These are phyloP conservation scores for Mechanitis messenoides DNA, from an alignment of 2,888 invertebrate species.

Conservation along the genomic window DNA sequence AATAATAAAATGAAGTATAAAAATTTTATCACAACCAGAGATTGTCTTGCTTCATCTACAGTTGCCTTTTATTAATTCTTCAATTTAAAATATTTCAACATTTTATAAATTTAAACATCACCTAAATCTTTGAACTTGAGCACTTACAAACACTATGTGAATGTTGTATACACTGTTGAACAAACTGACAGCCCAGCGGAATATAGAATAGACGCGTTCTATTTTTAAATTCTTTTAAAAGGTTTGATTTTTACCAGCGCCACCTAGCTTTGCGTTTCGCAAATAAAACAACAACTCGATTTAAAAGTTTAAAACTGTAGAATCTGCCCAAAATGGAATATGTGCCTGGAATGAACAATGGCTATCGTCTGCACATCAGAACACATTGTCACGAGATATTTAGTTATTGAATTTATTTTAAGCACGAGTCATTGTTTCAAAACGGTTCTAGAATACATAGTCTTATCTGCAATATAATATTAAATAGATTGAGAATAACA, in stretches of 20 bases:
- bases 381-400: not conserved
- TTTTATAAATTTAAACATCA: no score
- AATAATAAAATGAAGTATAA: no score
- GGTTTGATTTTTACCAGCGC: constrained; percentile 24
- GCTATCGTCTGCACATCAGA: constrained; percentile 11
- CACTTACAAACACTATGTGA: constrained; percentile 21
- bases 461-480: no score
- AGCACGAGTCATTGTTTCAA: no score
- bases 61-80: no score
- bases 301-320: constrained; percentile 25
- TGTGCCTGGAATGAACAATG: constrained; percentile 24
- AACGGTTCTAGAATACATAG: no score
- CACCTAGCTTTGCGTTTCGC: constrained; percentile 14
- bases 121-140: constrained; percentile 42
- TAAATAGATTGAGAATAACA: no score
- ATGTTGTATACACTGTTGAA: constrained; percentile 29
- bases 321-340: constrained; percentile 22
- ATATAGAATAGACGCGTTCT: constrained; percentile 18
- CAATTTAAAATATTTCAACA: no score
- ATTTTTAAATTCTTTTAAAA: constrained; percentile 18
- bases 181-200: constrained; percentile 25
- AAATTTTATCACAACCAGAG: no score
- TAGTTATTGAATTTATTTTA: no score
- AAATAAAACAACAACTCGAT: constrained; percentile 13
- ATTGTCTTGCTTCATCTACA: no score